These are phyloP conservation scores for Nothocercus nigrocapillus DNA, from an alignment of 2,113 vertebrate genomes.

Conservation along the genomic window DNA sequence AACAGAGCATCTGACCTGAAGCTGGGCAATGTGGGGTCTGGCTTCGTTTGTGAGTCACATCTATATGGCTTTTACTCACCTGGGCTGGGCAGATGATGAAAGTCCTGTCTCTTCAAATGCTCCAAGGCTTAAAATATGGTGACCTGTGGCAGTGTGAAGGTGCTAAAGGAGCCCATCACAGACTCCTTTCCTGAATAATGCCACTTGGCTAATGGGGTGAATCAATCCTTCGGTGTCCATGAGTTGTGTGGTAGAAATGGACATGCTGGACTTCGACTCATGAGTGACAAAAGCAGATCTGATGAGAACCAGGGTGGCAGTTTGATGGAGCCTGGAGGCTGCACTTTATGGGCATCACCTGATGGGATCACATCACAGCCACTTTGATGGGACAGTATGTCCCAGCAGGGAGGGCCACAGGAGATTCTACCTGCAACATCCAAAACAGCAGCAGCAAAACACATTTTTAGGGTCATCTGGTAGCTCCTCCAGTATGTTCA, in stretches of 20 bases:
- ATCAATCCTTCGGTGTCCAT: neutral
- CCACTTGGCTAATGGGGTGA: neutral
- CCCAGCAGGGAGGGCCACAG: neutral
- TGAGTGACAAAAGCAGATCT: rapidly evolving
- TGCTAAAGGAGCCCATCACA: neutral
- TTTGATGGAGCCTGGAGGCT: neutral
- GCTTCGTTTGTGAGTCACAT: neutral
- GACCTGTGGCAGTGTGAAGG: neutral
- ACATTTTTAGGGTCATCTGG: neutral
- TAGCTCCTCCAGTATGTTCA: neutral
- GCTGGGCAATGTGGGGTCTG: neutral
- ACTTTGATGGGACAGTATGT: neutral
- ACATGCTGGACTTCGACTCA: neutral
- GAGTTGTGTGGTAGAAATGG: neutral
- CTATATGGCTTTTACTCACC: neutral
- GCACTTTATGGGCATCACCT: neutral
- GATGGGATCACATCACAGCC: neutral
- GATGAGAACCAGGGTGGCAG: neutral
- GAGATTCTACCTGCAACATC: neutral
- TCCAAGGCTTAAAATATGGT: neutral
- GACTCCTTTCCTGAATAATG: neutral
- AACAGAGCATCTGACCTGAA: neutral
- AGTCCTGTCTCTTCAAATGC: neutral
- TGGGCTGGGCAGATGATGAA: neutral
- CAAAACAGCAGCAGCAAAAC: neutral